phyloP scores from a whole-genome alignment of 2,113 vertebrate genomes.

The Gymnobelideus leadbeateri region DNA sequence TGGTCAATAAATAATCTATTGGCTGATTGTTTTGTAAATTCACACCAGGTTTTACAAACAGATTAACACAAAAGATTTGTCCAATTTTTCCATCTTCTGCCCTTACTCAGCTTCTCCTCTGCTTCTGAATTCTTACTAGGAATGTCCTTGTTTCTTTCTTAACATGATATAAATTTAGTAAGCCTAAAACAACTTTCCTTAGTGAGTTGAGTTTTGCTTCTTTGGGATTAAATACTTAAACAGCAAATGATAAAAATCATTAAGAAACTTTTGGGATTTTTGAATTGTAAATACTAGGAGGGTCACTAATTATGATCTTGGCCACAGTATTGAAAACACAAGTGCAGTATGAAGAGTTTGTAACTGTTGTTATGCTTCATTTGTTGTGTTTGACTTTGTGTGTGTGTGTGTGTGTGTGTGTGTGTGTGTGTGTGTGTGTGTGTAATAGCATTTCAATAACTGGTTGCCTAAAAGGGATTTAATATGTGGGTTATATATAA shows the following conservation, averaged over 20 bases:
- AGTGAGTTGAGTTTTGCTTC: not conserved
- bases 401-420: too few relatives aligned
- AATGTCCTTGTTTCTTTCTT: not conserved
- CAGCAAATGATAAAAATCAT: not conserved
- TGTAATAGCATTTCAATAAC: not conserved
- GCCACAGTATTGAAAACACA: not conserved
- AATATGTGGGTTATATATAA: not conserved
- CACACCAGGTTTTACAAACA: not conserved
- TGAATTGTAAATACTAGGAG: not conserved
- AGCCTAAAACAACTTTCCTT: not conserved
- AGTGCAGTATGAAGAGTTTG: not conserved
- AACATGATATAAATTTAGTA: not conserved
- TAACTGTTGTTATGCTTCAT: not conserved
- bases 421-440: too few relatives aligned
- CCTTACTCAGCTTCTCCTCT: not conserved
- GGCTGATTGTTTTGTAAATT: not conserved
- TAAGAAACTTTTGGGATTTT: not conserved
- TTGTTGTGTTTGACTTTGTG: not conserved
- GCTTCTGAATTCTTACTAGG: not conserved
- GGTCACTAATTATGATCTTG: not conserved
- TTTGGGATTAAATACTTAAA: not conserved
- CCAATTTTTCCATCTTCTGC: not conserved
- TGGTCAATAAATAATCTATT: not conserved
- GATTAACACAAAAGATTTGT: not conserved
- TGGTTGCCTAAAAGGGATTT: not conserved